These are phyloP conservation scores for Phoxinus phoxinus DNA, from an alignment of 2,113 vertebrate species.

Conservation along the genomic window DNA sequence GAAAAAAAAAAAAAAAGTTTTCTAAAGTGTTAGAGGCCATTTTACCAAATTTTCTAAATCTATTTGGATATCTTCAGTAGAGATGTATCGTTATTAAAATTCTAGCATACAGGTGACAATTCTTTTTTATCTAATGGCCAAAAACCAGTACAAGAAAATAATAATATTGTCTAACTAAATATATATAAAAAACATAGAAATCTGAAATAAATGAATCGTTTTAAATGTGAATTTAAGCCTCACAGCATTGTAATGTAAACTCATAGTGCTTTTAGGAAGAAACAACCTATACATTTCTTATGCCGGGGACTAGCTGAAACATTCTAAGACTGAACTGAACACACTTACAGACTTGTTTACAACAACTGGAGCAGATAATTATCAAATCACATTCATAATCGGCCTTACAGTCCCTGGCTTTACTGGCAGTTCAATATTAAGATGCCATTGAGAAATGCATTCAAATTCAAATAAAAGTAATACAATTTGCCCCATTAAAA, in stretches of 20 bases:
- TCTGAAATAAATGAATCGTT: background rate
- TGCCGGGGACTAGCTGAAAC: too few species aligned
- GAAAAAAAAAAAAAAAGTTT: background rate
- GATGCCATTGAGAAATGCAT: background rate
- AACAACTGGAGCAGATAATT: too few species aligned
- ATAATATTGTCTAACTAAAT: background rate
- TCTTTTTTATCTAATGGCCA: background rate
- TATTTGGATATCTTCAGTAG: background rate
- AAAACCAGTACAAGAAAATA: background rate
- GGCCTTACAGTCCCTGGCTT: too few species aligned
- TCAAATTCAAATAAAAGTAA: background rate
- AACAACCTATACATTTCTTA: background rate
- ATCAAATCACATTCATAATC: too few species aligned
- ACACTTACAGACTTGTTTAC: too few species aligned
- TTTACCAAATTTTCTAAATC: background rate
- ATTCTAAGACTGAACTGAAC: too few species aligned
- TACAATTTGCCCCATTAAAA: background rate
- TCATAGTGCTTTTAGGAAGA: background rate
- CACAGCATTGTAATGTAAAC: background rate
- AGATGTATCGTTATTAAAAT: background rate
- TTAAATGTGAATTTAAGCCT: background rate
- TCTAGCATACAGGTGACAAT: background rate
- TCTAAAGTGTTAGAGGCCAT: background rate
- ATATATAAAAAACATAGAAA: background rate
- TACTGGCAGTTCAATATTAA: background rate